Conservation (phyloP, 2,113 vertebrate species). For the Notarius quadriscutis region DNA sequence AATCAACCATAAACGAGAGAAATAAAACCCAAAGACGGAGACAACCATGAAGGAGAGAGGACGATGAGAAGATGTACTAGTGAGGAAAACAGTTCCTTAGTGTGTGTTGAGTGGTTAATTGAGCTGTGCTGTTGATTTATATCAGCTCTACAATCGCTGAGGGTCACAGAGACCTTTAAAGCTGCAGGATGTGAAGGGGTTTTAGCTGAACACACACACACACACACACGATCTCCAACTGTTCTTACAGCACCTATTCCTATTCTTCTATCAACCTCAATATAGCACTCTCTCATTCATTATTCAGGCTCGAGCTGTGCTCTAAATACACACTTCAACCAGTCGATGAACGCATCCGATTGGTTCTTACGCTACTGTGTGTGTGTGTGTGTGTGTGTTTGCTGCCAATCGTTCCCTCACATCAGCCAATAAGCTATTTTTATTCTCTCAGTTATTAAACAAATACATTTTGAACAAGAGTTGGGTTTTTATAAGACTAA, state of each 20-base stretch:
- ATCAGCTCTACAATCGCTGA: background rate
- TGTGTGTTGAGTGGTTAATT: constrained; percentile 3
- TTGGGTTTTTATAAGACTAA: background rate
- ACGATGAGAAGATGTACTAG: background rate
- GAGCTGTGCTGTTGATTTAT: background rate
- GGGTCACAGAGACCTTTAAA: background rate
- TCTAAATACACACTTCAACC: constrained; percentile 10
- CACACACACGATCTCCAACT: background rate
- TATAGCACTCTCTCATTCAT: constrained; percentile 3
- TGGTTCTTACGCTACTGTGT: background rate
- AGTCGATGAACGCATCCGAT: background rate
- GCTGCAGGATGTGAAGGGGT: background rate
- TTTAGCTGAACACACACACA: constrained; percentile 6
- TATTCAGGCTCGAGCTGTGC: background rate
- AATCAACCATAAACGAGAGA: background rate
- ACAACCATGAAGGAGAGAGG: background rate
- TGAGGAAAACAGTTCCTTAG: background rate
- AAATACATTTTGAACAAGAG: background rate
- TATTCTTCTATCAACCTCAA: constrained; percentile 6
- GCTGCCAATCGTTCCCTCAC: background rate
- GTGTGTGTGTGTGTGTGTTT: constrained; percentile 17
- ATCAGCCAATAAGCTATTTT: background rate
- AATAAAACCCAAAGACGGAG: background rate
- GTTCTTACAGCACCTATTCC: background rate
- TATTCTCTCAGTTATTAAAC: background rate